Base-by-base conservation (phyloP, 2,113 vertebrate species). In the Stegostoma tigrinum region DNA sequence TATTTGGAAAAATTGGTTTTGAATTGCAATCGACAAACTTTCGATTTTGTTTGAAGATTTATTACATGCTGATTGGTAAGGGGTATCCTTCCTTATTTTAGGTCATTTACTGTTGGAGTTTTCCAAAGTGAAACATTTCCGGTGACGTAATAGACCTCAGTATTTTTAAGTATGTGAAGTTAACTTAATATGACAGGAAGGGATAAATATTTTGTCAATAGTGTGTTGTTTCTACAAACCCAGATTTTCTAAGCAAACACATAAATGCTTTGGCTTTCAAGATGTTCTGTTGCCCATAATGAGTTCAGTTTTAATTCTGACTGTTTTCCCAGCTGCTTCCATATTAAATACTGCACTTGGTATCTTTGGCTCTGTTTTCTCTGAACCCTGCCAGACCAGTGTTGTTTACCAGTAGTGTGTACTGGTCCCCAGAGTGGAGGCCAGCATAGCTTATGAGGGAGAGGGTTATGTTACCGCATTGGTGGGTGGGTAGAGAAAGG, bases 201-300 rank as follows among this genome's bases (percentile, higher is more conserved):
- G 48, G 68, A 45, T 72, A 72, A 95, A 95, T 95, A 95, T 72
- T 95, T 95, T 95, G 94, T 52, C 68, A 95, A 72, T 95, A 27
- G 42, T 52, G 45, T 19, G 68, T 67, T 66, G 68, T 48, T 95
- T 95, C 68, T 34, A 95, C 67, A 72, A 95, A 95, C 68, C 45
- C 94, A 95, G 94, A 95, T 95, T 95, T 95, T 72, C 67, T 72
- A 95, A 95, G 94, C 68, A 75, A 95, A 95, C 94, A 95, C 94
- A 95, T 95, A 95, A 95, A 75, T 95, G 52, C 30, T 70, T 48
- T 95, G 66, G 68, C 94, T 38, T 95, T 95, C 27, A 24, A 68
- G 94, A 95, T 52, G 27, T 72, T 95, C 48, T 72, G 94, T 72
- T 95, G 68, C 72, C 94, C 42, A 34, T 95, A 95, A 95, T 72